phyloP scores from a whole-genome alignment of 2,888 invertebrate genomes.

The Parelbella ahira region DNA sequence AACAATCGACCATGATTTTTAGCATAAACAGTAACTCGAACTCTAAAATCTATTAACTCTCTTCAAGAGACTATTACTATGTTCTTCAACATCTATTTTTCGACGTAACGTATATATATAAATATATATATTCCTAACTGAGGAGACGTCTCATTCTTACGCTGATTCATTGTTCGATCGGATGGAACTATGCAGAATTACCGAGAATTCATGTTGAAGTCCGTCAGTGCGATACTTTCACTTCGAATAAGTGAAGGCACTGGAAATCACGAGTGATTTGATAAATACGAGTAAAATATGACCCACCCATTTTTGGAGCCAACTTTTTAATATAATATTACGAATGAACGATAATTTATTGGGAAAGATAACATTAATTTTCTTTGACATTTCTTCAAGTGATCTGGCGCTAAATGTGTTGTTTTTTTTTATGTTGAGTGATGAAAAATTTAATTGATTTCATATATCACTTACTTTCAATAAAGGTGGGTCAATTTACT shows the following conservation, averaged over 20 bases:
- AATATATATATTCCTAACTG: constrained; percentile 16
- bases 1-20: constrained; percentile 12
- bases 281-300: too few relatives aligned
- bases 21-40: constrained; percentile 7
- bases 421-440: too few relatives aligned
- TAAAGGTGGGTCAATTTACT: too few relatives aligned
- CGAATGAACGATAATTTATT: too few relatives aligned
- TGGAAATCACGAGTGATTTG: constrained; percentile 51
- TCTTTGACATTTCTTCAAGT: too few relatives aligned
- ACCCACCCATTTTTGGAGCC: constrained; percentile 38
- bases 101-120: too few relatives aligned
- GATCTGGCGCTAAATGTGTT: too few relatives aligned
- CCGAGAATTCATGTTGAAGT: constrained; percentile 23
- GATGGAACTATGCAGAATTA: constrained; percentile 30
- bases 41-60: constrained; percentile 21
- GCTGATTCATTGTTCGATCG: constrained; percentile 24
- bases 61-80: constrained; percentile 21
- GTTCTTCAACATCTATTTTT: constrained; percentile 19
- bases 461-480: too few relatives aligned
- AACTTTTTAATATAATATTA: too few relatives aligned
- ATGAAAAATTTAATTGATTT: too few relatives aligned
- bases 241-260: constrained; percentile 55
- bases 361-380: too few relatives aligned
- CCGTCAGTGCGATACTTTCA: constrained; percentile 34
- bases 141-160: constrained; percentile 15